Evolutionary conservation across 2,113 vertebrate genomes (phyloP).

Genomic region (Pluvianellus socialis): DNA sequence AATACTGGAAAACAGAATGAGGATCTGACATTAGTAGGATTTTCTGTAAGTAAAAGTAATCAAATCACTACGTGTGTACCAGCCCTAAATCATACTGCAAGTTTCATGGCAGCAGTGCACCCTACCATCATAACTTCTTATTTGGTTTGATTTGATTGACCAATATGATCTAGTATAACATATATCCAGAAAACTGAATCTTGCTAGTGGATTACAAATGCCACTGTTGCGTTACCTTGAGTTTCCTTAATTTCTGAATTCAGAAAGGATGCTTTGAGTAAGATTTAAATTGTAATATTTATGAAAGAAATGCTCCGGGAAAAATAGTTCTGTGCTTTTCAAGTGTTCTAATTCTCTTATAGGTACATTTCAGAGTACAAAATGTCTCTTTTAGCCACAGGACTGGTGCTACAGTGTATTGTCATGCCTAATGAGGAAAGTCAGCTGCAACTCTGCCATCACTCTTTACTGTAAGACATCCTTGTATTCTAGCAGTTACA

Average conservation of each 20-base stretch:
- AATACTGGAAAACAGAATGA: neutral
- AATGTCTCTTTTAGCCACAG: neutral
- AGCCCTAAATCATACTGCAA: neutral
- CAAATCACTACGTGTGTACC: neutral
- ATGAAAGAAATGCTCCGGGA: conserved; percentile 8
- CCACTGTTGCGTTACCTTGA: neutral
- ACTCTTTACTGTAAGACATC: neutral
- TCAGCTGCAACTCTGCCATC: neutral
- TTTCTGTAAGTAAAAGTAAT: neutral
- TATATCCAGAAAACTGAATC: neutral
- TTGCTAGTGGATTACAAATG: neutral
- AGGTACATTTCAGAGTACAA: conserved; percentile 36
- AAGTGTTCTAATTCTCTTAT: conserved; percentile 20
- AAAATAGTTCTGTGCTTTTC: neutral
- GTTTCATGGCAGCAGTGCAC: neutral
- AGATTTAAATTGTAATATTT: conserved; percentile 18
- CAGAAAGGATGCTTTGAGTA: neutral
- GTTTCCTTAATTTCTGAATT: neutral
- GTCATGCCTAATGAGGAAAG: neutral
- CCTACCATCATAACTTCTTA: neutral
- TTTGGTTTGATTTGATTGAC: neutral
- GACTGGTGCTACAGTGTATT: neutral
- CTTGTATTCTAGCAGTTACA: neutral
- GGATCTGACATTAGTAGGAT: neutral
- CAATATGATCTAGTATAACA: neutral